A percentile compares a stretch with the other conserved stretches of the same genome.
Conservation (phyloP, 2,888 invertebrate genomes). For the Fabriciana adippe region DNA sequence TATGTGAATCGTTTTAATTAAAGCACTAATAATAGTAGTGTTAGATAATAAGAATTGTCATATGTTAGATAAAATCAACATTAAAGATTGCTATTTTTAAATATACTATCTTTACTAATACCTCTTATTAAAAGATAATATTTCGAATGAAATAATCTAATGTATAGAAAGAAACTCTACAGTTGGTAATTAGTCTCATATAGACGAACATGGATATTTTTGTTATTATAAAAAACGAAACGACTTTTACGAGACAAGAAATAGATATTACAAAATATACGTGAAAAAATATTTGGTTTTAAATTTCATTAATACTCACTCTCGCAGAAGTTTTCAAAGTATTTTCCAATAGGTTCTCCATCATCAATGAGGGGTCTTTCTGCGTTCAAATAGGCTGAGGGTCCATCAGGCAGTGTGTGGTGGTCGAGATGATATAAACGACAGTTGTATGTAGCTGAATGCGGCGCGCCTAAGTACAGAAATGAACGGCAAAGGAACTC, state of each 20-base stretch:
- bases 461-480: conserved; percentile 89
- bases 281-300: neutral
- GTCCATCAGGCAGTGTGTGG: conserved; percentile 94
- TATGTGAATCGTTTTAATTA: neutral
- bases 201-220: too few species aligned
- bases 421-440: conserved; percentile 96
- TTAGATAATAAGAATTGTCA: neutral
- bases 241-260: too few species aligned
- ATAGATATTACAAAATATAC: too few species aligned
- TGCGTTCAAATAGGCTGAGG: conserved; percentile 94
- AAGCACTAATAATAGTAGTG: neutral
- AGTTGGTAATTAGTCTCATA: too few species aligned
- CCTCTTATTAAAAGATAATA: too few species aligned
- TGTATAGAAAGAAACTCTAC: too few species aligned
- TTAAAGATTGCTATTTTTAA: too few species aligned
- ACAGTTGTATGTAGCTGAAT: conserved; percentile 93
- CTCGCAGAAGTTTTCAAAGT: conserved; percentile 95
- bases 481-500: conserved; percentile 95
- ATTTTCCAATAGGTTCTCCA: conserved; percentile 93
- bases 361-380: conserved; percentile 95
- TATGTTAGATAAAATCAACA: too few species aligned
- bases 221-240: too few species aligned
- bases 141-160: too few species aligned
- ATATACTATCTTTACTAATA: too few species aligned
- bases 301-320: conserved; percentile 83